These are phyloP conservation scores for Phthorimaea operculella DNA, from an alignment of 1,140 invertebrate species.

Conservation along the genomic window DNA sequence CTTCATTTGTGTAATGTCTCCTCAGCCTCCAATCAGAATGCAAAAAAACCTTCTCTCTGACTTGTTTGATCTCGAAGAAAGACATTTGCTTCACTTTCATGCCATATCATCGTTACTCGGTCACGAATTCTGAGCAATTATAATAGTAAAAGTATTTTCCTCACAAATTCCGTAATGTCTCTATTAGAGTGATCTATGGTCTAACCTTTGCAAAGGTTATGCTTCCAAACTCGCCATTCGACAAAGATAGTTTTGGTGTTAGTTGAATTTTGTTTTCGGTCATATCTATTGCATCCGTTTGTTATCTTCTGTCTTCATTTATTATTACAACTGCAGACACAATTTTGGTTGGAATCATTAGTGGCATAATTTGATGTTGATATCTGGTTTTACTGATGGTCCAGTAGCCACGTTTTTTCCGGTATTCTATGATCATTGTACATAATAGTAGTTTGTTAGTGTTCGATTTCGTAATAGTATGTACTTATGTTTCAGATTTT, in stretches of 20 bases:
- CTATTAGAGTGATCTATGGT: constrained; percentile 1
- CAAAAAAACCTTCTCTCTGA: not conserved
- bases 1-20: constrained; percentile 12
- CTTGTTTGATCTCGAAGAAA: not conserved
- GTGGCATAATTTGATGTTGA: too few species aligned
- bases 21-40: not conserved
- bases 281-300: too few species aligned
- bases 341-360: not conserved
- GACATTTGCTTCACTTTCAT: constrained; percentile 1
- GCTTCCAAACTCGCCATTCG: not conserved
- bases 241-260: not conserved
- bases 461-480: not conserved
- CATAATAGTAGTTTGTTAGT: not conserved
- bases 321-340: not conserved
- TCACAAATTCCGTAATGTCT: not conserved
- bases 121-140: constrained; percentile 7
- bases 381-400: too few species aligned
- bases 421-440: too few species aligned
- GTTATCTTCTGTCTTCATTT: too few species aligned
- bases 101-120: constrained; percentile 1
- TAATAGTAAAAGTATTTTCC: constrained; percentile 4
- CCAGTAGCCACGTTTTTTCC: too few species aligned
- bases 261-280: not conserved
- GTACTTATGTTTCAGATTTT: not conserved
- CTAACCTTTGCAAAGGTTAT: constrained; percentile 17